Evolutionary conservation across 2,113 vertebrate species (phyloP), one percentile per base, ranked within the genome.

Genomic region (Cettia cetti): DNA sequence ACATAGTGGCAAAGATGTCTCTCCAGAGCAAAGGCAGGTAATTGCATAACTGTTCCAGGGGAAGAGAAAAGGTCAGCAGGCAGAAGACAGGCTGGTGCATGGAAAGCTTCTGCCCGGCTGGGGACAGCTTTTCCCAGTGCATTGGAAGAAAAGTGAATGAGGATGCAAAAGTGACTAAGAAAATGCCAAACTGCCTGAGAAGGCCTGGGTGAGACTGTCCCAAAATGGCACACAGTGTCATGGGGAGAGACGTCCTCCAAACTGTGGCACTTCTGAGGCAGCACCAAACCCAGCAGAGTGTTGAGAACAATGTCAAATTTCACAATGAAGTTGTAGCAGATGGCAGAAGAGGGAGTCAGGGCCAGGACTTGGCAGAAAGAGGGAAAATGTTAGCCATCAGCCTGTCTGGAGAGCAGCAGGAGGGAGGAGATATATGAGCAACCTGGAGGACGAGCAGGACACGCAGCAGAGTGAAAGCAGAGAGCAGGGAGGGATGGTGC

Each of bases 241-340:
- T 7, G 39, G 75, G 39, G 71, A 95, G 63, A 69, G 71, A 47
- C 82, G 86, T 59, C 76, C 66, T 53, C 76, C 54, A 53, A 80
- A 52, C 63, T 26, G 35, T 33, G 10, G 83, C 76, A 13, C 35
- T 33, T 70, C 5, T 15, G 56, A 89, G 72, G 68, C 61, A 80
- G 59, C 76, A 89, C 63, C 68, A 66, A 54, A 66, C 27, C 69
- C 77, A 52, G 60, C 60, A 70, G 68, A 86, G 64, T 6, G 68
- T 21, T 74, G 70, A 39, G 66, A 93, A 63, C 63, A 54, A 71
- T 31, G 82, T 86, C 76, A 86, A 77, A 81, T 81, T 78, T 54
- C 89, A 75, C 90, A 86, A 66, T 93, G 89, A 92, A 93, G 72
- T 93, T 81, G 69, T 92, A 95, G 82, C 95, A 96, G 96, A 96